phyloP scores from a whole-genome alignment of 2,797 vertebrate species.

The Novumbra hubbsi region DNA sequence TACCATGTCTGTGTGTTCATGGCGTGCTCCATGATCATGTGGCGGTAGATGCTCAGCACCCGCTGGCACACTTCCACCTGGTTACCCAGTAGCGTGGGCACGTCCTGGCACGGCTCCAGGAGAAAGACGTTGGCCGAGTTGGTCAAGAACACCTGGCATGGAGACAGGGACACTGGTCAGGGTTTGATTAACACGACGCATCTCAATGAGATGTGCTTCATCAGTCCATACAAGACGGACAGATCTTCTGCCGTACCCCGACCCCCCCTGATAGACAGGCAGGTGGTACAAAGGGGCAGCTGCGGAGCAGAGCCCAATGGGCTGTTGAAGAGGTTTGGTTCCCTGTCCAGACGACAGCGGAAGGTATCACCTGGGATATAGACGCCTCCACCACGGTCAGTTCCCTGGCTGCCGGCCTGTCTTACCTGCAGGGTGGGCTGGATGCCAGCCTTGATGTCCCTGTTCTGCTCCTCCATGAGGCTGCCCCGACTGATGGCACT shows the following conservation, averaged over 20 bases:
- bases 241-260: no score
- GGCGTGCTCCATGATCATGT: slow-evolving; percentile 95
- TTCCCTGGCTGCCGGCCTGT: no score
- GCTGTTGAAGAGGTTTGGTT: no score
- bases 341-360: no score
- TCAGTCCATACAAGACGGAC: no score
- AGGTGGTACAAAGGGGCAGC: neutral
- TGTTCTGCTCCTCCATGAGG: slow-evolving; percentile 84
- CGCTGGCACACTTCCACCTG: slow-evolving; percentile 94
- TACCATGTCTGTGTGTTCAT: slow-evolving; percentile 89
- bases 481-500: slow-evolving; percentile 93
- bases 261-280: neutral
- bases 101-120: slow-evolving; percentile 91
- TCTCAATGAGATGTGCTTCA: neutral
- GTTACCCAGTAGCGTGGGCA: slow-evolving; percentile 90
- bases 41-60: slow-evolving; percentile 92
- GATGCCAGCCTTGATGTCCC: slow-evolving; percentile 85
- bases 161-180: neutral
- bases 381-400: no score
- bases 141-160: slow-evolving; percentile 91
- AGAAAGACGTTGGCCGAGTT: slow-evolving; percentile 96
- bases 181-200: neutral
- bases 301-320: no score
- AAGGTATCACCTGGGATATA: no score
- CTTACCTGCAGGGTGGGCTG: slow-evolving; percentile 90